A percentile compares a stretch with the other conserved stretches of the same genome.
Evolutionary conservation across 2,113 vertebrate species (phyloP).

Genomic region (Apistogramma diplotaenia): DNA sequence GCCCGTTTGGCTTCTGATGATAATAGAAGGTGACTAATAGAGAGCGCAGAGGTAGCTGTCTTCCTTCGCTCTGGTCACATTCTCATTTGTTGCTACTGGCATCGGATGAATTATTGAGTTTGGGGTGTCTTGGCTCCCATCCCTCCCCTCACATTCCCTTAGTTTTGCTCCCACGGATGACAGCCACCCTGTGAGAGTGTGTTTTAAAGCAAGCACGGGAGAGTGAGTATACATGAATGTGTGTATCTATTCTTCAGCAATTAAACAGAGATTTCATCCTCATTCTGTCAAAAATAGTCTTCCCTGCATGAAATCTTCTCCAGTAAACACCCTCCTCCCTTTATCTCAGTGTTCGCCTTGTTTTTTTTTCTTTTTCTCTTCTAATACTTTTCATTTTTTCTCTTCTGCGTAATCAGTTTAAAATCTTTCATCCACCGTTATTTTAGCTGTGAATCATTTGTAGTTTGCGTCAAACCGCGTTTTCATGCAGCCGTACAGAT

Average conservation of each 20-base stretch:
- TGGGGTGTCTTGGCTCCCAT: conserved; percentile 75
- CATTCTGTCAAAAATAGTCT: conserved; percentile 79
- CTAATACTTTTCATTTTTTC: neutral
- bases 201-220: neutral
- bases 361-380: neutral
- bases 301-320: conserved; percentile 56
- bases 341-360: neutral
- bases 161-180: conserved; percentile 31
- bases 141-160: conserved; percentile 42
- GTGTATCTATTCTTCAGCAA: conserved; percentile 66
- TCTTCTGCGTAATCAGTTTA: neutral
- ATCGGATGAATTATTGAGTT: conserved; percentile 89
- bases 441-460: neutral
- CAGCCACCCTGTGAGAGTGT: conserved; percentile 2
- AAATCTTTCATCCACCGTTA: neutral
- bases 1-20: conserved; percentile 73
- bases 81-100: conserved; percentile 90
- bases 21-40: conserved; percentile 88
- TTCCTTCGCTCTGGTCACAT: conserved; percentile 80
- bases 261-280: conserved; percentile 74
- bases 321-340: neutral
- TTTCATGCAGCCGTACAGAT: neutral
- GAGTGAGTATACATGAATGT: neutral
- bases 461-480: neutral
- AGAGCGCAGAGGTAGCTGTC: conserved; percentile 81